Base-by-base conservation (phyloP, 2,888 invertebrate species). In the Amphipoea oculea region DNA sequence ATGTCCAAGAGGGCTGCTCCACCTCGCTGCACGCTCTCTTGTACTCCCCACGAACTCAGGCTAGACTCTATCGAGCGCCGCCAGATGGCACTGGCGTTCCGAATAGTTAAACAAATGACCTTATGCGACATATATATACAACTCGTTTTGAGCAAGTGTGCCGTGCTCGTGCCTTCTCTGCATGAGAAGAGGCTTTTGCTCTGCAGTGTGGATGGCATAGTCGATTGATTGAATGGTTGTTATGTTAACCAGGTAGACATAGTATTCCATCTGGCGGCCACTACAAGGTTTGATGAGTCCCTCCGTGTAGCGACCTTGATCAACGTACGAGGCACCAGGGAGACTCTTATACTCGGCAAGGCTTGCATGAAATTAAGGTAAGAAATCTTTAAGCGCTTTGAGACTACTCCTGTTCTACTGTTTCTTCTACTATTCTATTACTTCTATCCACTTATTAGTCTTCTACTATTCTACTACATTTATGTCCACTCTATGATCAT, bases 231-330 rank as follows among this genome's bases (percentile, higher is more conserved):
- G 3, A 70, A 72, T 68, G 14, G 12, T 12, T 48, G 1, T 23
- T 45, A 14, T 68, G 17, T n/a, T 1, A 23, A 23, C 23, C 60
- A 81, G 81, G 81, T 81, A 2, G 36, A 70, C 12, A 23, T 79
- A 29, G 23, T 81, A 36, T 79, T 84, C 11, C 81, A 81, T 66
- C 17, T 81, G 57, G 81, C 84, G 1, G 81, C 84, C 23, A 79
- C 81, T 0, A 81, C 84, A 6, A 54, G 79, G 20, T 81, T 81
- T 45, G 84, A 81, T 29, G 81, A 84, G 17, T 1, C 66, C 5
- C 79, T 81, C 5, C 79, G 84, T 14, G 29, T 62, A 7, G 79
- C 79, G 0, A 81, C 81, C 12, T 45, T 81, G 66, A 71, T 67
- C 23, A 81, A 84, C 17, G 6, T 81, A 11, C 65, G 81, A 45